Evolutionary conservation across 2,113 vertebrate species (phyloP).

Genomic region (Megaceryle torquata): DNA sequence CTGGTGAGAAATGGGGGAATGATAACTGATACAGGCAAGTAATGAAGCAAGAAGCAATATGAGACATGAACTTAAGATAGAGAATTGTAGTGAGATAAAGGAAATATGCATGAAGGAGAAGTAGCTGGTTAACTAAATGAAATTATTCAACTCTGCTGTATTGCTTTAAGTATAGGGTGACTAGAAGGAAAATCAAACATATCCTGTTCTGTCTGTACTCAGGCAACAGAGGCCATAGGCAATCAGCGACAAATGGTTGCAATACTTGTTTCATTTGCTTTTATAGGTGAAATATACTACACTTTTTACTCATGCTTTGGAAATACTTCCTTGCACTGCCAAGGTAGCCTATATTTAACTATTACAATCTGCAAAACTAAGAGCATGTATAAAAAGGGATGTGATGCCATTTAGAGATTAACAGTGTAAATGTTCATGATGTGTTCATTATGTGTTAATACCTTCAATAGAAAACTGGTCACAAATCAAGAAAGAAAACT

Average conservation of each 20-base stretch:
- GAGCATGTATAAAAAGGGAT: background rate
- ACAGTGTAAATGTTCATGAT: background rate
- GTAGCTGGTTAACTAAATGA: background rate
- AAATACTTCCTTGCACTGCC: background rate
- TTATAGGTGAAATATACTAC: background rate
- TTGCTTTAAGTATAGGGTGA: background rate
- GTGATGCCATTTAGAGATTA: background rate
- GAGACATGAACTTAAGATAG: background rate
- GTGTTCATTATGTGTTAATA: background rate
- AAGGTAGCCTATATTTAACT: background rate
- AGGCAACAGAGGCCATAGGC: background rate
- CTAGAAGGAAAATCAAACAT: background rate
- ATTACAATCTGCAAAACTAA: background rate
- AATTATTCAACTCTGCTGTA: background rate
- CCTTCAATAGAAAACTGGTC: background rate
- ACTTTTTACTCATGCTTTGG: background rate
- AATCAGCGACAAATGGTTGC: background rate
- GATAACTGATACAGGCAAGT: background rate
- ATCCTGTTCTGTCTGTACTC: background rate
- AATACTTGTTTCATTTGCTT: background rate
- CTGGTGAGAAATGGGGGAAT: background rate
- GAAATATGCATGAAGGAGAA: background rate
- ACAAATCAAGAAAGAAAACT: background rate
- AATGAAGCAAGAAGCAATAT: background rate
- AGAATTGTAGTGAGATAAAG: background rate